Evolutionary conservation across 1,140 invertebrate species (phyloP).

Genomic region (Solenopsis invicta): DNA sequence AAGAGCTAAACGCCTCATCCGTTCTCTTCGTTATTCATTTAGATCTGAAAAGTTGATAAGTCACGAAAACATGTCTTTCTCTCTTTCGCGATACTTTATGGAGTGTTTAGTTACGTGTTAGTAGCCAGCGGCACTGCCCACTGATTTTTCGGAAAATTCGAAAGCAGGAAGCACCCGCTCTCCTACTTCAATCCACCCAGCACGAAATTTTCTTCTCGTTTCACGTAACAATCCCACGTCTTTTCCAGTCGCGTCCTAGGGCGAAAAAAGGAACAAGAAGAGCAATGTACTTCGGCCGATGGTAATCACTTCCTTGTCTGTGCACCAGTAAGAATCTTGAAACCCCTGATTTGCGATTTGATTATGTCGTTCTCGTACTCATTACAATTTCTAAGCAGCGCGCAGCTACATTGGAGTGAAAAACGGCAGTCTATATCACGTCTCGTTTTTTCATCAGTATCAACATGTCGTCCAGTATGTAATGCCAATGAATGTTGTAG

Average conservation of each 20-base stretch:
- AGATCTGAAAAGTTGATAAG: conserved; percentile 2
- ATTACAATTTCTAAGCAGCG: conserved; percentile 83
- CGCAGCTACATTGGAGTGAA: conserved; percentile 35
- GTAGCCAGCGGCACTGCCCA: not conserved
- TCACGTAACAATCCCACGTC: conserved; percentile 58
- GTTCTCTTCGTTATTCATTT: not conserved
- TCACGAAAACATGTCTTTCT: conserved; percentile 15
- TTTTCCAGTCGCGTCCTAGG: conserved; percentile 69
- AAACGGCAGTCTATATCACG: conserved; percentile 36
- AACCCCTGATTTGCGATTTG: conserved; percentile 76
- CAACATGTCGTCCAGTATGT: conserved; percentile 13
- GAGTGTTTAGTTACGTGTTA: conserved; percentile 56
- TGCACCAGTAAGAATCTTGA: conserved; percentile 74
- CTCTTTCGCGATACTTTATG: conserved; percentile 20
- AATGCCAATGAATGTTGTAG: conserved; percentile 32
- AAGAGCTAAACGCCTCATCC: not conserved
- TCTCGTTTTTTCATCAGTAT: conserved; percentile 22
- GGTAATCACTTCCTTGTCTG: conserved; percentile 84
- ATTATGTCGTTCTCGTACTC: conserved; percentile 81
- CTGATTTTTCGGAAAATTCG: conserved; percentile 66
- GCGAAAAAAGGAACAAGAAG: conserved; percentile 73
- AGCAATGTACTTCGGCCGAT: conserved; percentile 72
- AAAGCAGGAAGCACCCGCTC: conserved; percentile 69
- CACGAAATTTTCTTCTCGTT: conserved; percentile 63
- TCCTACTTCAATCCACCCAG: conserved; percentile 51